Evolutionary conservation across 2,888 invertebrate species (phyloP), one percentile per base, ranked within the genome.

Genomic region (Aplocera efformata): DNA sequence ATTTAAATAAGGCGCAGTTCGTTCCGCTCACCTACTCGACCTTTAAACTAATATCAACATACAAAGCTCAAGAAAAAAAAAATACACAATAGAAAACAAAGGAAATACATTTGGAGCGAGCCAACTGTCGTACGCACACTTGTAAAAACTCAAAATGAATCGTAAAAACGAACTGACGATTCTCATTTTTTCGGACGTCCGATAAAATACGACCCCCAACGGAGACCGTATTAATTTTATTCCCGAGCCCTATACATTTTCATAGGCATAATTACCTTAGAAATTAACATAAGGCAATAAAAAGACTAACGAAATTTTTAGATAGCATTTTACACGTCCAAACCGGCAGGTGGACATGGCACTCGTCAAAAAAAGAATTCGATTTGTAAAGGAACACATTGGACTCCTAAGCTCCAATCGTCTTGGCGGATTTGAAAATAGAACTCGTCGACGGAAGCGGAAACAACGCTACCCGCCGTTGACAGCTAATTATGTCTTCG

Each of bases 231-330:
- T 85, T 85, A 86, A 85, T 85, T 82, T 72, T 70, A 74, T 74
- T 68, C 73, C 66, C 65, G 67, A 33, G 65, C 69, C 80, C 83
- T 81, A 85, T 86, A 84, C 68, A 86, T 84, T 84, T 85, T 84
- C 86, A 81, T 85, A 78, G 83, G 73, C 78, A 81, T 86, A 84
- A 88, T 88, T 88, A 88, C 74, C 72, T 84, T 80, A 79, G 79
- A 79, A 86, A 88, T 88, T 88, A 86, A 84, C 88, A 86, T 86
- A 85, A 77, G 69, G 76, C 72, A 71, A 85, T 86, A 86, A 86
- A 88, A 74, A 75, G 68, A 63, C 72, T 78, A 84, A 88, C 84
- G 79, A 82, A 85, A 85, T 79, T 84, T 80, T 85, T 85, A 79
- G 80, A 79, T 72, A 76, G 66, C 76, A 68, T 77, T 78, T 44